A percentile compares a stretch with the other conserved stretches of the same genome.
Evolutionary conservation across 2,888 invertebrate genomes (phyloP).

Genomic region (Mamestra brassicae): DNA sequence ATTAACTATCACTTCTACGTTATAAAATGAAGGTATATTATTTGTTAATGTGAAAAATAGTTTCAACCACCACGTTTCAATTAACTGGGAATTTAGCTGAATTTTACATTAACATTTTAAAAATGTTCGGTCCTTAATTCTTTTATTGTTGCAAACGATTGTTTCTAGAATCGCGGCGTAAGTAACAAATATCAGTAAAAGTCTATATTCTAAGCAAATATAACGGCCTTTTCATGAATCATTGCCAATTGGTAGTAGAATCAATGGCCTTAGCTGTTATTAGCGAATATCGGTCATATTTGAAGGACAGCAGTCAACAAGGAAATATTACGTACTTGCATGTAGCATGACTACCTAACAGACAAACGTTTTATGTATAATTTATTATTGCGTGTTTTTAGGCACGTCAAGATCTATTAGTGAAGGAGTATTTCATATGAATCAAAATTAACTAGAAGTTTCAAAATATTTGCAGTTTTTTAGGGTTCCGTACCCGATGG

Average conservation of each 20-base stretch:
- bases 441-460: background rate
- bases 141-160: background rate
- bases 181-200: conserved; percentile 27
- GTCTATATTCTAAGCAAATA: conserved; percentile 21
- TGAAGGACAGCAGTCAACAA: conserved; percentile 34
- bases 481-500: too few species aligned
- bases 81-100: background rate
- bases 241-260: conserved; percentile 34
- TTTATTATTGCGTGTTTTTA: conserved; percentile 16
- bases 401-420: background rate
- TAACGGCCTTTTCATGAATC: conserved; percentile 26
- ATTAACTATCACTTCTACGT: background rate
- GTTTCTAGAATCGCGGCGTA: conserved; percentile 1
- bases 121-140: background rate
- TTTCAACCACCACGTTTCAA: too few species aligned
- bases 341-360: background rate
- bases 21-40: background rate
- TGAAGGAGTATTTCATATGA: background rate
- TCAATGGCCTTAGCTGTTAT: conserved; percentile 38
- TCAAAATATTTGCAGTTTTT: background rate
- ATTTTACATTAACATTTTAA: background rate
- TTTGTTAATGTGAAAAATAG: background rate
- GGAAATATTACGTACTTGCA: conserved; percentile 18
- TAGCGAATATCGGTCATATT: conserved; percentile 54
- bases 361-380: background rate